A percentile compares a stretch with the other conserved stretches of the same genome.
phyloP scores from a whole-genome alignment of 2,113 vertebrate genomes.

The Vidua chalybeata region DNA sequence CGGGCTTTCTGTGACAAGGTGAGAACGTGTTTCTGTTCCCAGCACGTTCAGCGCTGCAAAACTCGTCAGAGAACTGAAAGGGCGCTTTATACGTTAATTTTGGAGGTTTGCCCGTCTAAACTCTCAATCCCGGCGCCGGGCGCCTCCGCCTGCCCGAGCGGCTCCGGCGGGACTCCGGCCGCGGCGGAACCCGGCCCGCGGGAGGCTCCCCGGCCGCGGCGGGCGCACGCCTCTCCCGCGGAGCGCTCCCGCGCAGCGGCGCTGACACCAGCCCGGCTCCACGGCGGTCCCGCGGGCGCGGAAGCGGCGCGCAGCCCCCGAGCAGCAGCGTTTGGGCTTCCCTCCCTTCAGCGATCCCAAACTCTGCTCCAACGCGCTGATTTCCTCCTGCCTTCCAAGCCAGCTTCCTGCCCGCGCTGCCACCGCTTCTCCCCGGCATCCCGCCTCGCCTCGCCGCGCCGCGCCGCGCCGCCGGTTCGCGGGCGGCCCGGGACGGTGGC shows the following conservation, averaged over 20 bases:
- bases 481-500: not conserved
- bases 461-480: not conserved
- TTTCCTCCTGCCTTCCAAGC: not conserved
- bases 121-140: not conserved
- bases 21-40: not conserved
- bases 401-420: not conserved
- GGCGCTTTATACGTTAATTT: rapidly evolving
- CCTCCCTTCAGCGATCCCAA: not conserved
- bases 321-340: not conserved
- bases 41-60: not conserved
- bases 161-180: not conserved
- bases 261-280: not conserved
- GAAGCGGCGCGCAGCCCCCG: not conserved
- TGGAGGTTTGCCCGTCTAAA: not conserved
- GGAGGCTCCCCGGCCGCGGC: not conserved
- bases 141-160: not conserved
- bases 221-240: too few relatives aligned
- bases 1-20: not conserved
- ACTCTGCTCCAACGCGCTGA: not conserved
- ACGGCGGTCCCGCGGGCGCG: not conserved
- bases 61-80: not conserved
- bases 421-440: not conserved
- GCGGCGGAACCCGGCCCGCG: not conserved
- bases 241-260: not conserved
- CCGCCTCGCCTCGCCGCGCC: not conserved